A percentile compares a stretch with the other conserved stretches of the same genome.
phyloP scores from a whole-genome alignment of 2,888 invertebrate species.

The Habroteleia sp. region DNA sequence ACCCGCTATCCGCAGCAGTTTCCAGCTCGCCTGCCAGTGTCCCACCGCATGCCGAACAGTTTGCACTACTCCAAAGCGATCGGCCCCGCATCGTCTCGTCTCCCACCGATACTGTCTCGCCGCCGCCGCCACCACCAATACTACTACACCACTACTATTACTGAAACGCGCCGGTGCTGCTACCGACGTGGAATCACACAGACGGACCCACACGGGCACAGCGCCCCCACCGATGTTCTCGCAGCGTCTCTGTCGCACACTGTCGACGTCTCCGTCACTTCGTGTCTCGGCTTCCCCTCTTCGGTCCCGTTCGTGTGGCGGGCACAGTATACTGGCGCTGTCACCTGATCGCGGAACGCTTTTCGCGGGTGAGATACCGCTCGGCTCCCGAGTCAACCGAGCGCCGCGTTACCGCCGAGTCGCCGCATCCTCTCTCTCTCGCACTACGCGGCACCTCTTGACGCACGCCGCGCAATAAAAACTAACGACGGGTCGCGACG shows the following conservation, averaged over 20 bases:
- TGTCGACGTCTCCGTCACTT: conserved; percentile 53
- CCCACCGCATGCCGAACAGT: conserved; percentile 81
- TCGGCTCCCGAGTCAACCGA: conserved; percentile 76
- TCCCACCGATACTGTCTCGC: conserved; percentile 54
- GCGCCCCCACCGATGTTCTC: conserved; percentile 54
- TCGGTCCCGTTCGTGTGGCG: conserved; percentile 67
- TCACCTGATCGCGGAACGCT: conserved; percentile 79
- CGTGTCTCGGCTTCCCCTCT: conserved; percentile 61
- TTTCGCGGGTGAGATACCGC: conserved; percentile 79
- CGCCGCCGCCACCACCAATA: conserved; percentile 40
- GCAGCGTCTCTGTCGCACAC: conserved; percentile 53
- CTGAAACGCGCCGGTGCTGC: conserved; percentile 37
- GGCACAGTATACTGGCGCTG: conserved; percentile 69
- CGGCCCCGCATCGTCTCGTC: conserved; percentile 67
- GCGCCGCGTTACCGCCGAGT: conserved; percentile 65
- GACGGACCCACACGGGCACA: conserved; percentile 53
- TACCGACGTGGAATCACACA: conserved; percentile 44
- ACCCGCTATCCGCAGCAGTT: conserved; percentile 74
- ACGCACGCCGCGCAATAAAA: conserved; percentile 58
- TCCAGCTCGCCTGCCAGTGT: conserved; percentile 77
- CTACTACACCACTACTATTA: conserved; percentile 5
- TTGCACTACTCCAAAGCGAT: conserved; percentile 78
- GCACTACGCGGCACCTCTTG: conserved; percentile 39
- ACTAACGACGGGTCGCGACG: conserved; percentile 43
- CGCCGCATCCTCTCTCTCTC: conserved; percentile 42